Conservation (phyloP, 2,113 vertebrate genomes). For the Octodon degus region DNA sequence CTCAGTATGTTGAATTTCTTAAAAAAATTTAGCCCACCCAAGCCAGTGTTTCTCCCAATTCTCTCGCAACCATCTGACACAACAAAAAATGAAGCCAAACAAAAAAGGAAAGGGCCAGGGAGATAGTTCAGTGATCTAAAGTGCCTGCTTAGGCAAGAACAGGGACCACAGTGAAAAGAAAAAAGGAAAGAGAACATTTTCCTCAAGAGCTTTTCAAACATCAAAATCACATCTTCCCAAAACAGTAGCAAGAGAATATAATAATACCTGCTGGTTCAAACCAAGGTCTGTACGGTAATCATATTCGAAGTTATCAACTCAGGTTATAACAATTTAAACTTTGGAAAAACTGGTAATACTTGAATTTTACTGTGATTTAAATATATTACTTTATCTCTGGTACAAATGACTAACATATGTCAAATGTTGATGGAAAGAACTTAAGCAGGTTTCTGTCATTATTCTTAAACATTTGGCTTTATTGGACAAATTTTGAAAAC, state of each 20-base stretch:
- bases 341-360: background rate
- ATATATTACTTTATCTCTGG: background rate
- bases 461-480: background rate
- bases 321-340: background rate
- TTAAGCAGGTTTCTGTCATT: background rate
- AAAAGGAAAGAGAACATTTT: background rate
- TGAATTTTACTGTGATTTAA: background rate
- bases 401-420: background rate
- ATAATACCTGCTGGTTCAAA: background rate
- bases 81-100: background rate
- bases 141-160: no score
- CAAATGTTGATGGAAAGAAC: background rate
- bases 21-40: background rate
- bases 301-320: conserved; percentile 8
- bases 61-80: background rate
- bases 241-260: background rate
- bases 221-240: background rate
- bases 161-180: background rate
- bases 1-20: background rate
- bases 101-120: no score
- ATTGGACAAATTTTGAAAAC: conserved; percentile 7
- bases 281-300: background rate
- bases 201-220: background rate
- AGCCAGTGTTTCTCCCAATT: background rate
- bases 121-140: no score